phyloP scores from a whole-genome alignment of 2,888 invertebrate genomes.

The Dicyrtoma fusca region DNA sequence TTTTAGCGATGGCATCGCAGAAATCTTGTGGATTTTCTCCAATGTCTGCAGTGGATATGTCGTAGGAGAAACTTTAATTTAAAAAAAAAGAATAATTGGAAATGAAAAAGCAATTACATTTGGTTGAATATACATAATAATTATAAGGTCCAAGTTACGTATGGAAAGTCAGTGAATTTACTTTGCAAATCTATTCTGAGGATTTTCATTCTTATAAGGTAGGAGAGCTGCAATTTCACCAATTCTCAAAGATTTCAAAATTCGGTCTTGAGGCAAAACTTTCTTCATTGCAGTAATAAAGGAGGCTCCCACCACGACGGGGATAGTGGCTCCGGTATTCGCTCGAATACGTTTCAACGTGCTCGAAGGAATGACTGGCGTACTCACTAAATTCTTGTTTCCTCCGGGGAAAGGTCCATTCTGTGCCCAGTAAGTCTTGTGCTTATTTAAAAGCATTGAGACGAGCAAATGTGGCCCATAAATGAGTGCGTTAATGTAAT shows the following conservation, averaged over 20 bases:
- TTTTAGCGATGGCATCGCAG: background rate
- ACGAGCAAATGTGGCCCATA: conserved; percentile 28
- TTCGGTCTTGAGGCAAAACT: conserved; percentile 18
- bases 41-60: background rate
- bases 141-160: no score
- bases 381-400: conserved; percentile 28
- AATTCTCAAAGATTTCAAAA: conserved; percentile 5
- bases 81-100: no score
- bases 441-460: background rate
- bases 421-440: background rate
- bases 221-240: conserved; percentile 35
- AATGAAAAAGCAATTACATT: no score
- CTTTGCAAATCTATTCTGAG: conserved; percentile 40
- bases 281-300: conserved; percentile 27
- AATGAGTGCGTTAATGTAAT: conserved; percentile 29
- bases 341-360: conserved; percentile 32
- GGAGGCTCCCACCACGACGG: conserved; percentile 25
- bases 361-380: conserved; percentile 11
- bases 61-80: conserved; percentile 19
- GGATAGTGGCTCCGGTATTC: conserved; percentile 33
- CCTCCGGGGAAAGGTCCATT: background rate
- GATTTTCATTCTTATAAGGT: conserved; percentile 34
- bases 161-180: no score
- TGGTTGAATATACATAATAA: no score
- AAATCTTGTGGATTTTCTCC: background rate